Evolutionary conservation across 2,113 vertebrate species (phyloP).

Genomic region (Calidris pygmaea): DNA sequence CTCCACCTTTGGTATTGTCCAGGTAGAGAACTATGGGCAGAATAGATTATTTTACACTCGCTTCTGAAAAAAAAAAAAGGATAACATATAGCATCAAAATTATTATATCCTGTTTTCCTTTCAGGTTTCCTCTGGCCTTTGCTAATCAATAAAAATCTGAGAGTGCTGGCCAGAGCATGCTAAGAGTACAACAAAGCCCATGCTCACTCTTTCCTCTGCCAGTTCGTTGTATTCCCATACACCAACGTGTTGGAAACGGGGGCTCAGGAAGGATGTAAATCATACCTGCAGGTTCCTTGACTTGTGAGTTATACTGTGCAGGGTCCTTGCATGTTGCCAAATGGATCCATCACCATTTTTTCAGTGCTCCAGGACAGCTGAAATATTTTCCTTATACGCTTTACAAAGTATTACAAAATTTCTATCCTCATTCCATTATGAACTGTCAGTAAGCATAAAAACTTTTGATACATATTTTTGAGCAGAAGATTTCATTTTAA

Average conservation of each 20-base stretch:
- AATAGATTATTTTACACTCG: background rate
- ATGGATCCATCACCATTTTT: background rate
- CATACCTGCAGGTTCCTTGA: background rate
- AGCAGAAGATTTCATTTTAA: background rate
- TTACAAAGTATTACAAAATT: background rate
- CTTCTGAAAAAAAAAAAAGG: background rate
- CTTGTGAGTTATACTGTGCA: background rate
- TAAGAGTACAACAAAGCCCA: background rate
- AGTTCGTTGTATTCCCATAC: background rate
- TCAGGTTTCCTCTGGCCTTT: background rate
- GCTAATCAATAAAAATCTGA: background rate
- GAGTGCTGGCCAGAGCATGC: background rate
- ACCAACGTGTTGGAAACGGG: background rate
- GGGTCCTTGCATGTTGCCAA: background rate
- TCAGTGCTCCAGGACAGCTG: background rate
- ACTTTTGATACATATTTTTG: background rate
- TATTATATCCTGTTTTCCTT: background rate
- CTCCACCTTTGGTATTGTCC: background rate
- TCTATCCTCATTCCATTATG: background rate
- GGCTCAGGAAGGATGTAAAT: background rate
- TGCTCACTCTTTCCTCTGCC: background rate
- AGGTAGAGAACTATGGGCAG: background rate
- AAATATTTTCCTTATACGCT: background rate
- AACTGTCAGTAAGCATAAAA: background rate
- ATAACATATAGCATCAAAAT: background rate